Evolutionary conservation across 2,797 vertebrate genomes (phyloP), one percentile per base, ranked within the genome.

Genomic region (Scleropages formosus): DNA sequence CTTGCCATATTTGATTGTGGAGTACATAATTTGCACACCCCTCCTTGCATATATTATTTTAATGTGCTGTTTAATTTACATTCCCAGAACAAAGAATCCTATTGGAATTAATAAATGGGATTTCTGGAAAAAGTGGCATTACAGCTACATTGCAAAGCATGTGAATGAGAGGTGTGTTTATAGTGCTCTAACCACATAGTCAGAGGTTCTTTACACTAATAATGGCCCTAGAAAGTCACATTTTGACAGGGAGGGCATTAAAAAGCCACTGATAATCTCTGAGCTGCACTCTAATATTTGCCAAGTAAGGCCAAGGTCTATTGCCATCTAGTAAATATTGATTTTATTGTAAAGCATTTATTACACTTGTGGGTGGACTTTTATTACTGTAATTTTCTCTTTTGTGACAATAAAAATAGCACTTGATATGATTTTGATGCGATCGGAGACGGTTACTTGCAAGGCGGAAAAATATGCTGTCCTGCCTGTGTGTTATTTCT

Each of bases 281-380:
- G 66, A 1, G 66, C 44, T 47, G 10, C n/a, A 49, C 66, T 39
- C 47, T 44, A 69, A 69, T 69, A 47, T 49, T 74, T 53, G 11
- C 49, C 39, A 64, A 56, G 47, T n/a, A 11, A 15, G 62, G 73
- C 61, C 46, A 47, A 64, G 73, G 49, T n/a, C 58, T 56, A 51
- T 58, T 20, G 46, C 22, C 13, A 49, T 49, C 47, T 75, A 60
- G 65, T 75, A 75, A 75, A 66, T 75, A 65, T 75, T 66, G 22
- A 75, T 66, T 75, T 65, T 75, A 66, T 66, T 53, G 27, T 75
- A 65, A 75, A 75, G 46, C 47, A 65, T 75, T 75, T 75, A 75
- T 66, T 58, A 31, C 61, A 31, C 61, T 47, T 63, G 46, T 53
- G 62, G 73, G 47, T 47, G 16, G 22, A 61, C 16, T 62, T 74